Evolutionary conservation across 2,797 vertebrate species (phyloP), one percentile per base, ranked within the genome.

Genomic region (Oryzias dopingdopingensis): DNA sequence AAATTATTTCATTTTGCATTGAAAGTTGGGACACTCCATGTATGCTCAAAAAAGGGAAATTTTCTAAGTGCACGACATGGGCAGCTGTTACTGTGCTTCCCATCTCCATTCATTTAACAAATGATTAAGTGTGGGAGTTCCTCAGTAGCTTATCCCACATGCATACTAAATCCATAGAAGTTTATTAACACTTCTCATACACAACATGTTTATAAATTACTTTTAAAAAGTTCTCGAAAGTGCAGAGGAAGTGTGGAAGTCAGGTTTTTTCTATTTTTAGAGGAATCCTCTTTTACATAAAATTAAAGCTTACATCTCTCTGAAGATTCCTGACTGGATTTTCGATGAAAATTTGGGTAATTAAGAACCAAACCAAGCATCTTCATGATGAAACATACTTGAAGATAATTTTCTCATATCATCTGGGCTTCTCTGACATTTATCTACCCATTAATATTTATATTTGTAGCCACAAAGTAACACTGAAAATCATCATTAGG

Each of bases 1-100:
- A 81, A 76, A 87, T 86, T 79, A 81, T 85, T 88, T 84, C 49
- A 80, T 80, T 81, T 78, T 56, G 67, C 42, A 74, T 71, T 67
- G 70, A 78, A 76, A 73, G 57, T 76, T 81, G 70, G 52, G 76
- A 74, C 55, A 76, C 62, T 61, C 12, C 40, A 61, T 72, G 43
- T 22, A 16, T 61, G 48, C 61, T 41, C 56, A 29, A 70, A 62
- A 75, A 50, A 60, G 57, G 46, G 44, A 67, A 67, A 42, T 22
- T 65, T 47, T 64, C 46, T 52, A 16, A 29, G 66, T 76, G 66
- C 60, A 59, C 51, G 70, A 18, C 23, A 42, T 55, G 54, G 72
- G 53, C 48, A 55, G 23, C 56, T 24, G 55, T 18, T 26, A 26
- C 44, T 54, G 44, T 59, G 77, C 65, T 32, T 41, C 65, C 41